Percentiles rank a stretch among this genome's conserved stretches.
phyloP scores from a whole-genome alignment of 1,140 invertebrate species.

The Ceratina australensis region DNA sequence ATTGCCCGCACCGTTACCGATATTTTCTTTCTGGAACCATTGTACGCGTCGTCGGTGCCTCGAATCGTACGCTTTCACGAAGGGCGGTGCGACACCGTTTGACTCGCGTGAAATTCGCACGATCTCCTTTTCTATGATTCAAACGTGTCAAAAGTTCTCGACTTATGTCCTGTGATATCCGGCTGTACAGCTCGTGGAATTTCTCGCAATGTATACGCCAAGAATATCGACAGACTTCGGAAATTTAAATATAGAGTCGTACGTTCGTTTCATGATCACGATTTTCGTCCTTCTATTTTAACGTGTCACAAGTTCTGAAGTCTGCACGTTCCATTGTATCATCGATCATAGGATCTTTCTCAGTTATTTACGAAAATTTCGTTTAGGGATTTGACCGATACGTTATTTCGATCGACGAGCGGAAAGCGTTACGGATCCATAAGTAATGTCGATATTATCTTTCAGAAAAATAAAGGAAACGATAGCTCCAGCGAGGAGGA shows the following conservation, averaged over 20 bases:
- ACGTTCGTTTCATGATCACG: no score
- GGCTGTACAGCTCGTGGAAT: no score
- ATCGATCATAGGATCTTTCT: no score
- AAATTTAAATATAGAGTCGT: no score
- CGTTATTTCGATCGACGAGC: neutral
- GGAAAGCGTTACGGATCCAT: neutral
- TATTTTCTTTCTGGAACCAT: slow-evolving; percentile 9
- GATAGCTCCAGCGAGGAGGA: slow-evolving; percentile 82
- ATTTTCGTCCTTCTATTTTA: no score
- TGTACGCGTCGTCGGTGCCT: neutral
- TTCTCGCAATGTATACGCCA: no score
- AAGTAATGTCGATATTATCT: slow-evolving; percentile 54
- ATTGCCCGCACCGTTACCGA: neutral
- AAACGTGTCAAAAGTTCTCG: no score
- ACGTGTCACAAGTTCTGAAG: no score
- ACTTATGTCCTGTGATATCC: no score
- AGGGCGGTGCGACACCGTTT: neutral
- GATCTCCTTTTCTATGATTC: neutral
- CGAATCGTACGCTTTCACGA: neutral
- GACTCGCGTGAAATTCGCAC: neutral
- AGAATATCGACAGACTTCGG: no score
- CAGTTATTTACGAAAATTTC: neutral
- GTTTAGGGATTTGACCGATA: neutral
- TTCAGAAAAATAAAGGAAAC: slow-evolving; percentile 81
- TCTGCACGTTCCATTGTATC: no score